Evolutionary conservation across 2,888 invertebrate species (phyloP).

Genomic region (Stomorhina lunata): DNA sequence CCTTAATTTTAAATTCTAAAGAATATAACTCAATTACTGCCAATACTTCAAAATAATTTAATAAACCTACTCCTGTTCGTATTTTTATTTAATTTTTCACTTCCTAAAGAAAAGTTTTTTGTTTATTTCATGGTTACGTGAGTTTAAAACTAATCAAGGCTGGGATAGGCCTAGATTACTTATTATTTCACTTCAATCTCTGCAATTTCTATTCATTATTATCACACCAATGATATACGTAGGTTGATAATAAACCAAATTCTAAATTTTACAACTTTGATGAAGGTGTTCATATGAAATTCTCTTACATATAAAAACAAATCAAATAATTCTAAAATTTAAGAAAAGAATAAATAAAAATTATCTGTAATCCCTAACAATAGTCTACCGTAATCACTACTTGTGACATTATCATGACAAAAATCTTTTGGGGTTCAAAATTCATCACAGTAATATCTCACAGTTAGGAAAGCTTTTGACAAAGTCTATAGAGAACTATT

Average conservation of each 20-base stretch:
- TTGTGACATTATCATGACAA: conserved; percentile 48
- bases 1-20: too few relatives aligned
- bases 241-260: not conserved
- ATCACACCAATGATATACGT: not conserved
- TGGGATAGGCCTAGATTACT: conserved; percentile 22
- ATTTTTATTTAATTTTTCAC: not conserved
- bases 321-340: not conserved
- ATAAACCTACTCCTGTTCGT: too few relatives aligned
- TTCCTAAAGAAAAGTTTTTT: conserved; percentile 1
- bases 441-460: conserved; percentile 21
- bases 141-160: conserved; percentile 32
- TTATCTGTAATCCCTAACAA: not conserved
- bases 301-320: too few relatives aligned
- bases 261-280: not conserved
- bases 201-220: not conserved
- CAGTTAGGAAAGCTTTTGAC: conserved; percentile 9
- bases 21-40: conserved; percentile 42
- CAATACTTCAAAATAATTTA: conserved; percentile 24
- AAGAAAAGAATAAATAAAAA: not conserved
- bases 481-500: not conserved
- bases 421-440: conserved; percentile 38
- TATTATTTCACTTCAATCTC: conserved; percentile 22
- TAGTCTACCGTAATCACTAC: conserved; percentile 46
- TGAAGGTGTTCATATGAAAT: conserved; percentile 19
- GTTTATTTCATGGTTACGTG: conserved; percentile 48